phyloP scores from a whole-genome alignment of 2,113 vertebrate species.

The Malurus elegans region DNA sequence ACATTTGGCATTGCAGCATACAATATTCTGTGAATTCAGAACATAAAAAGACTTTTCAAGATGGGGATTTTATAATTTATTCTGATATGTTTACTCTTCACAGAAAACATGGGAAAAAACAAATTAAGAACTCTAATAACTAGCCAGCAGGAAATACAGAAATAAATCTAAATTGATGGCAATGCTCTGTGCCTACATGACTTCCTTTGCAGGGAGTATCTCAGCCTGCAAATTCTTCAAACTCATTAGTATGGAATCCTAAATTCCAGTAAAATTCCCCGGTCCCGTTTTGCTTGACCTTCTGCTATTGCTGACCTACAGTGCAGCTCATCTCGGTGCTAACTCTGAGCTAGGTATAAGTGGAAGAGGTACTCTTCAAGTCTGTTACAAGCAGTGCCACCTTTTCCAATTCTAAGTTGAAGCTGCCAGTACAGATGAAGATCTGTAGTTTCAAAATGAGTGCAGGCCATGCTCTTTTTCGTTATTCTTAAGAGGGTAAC shows the following conservation, averaged over 20 bases:
- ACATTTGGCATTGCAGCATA: background rate
- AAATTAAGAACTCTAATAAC: background rate
- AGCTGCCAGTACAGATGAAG: background rate
- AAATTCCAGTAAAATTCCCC: constrained; percentile 14
- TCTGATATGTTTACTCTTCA: background rate
- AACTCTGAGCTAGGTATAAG: background rate
- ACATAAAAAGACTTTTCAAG: background rate
- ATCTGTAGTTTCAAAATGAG: constrained; percentile 51
- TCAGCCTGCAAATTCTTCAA: background rate
- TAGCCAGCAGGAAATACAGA: constrained; percentile 20
- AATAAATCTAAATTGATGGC: constrained; percentile 14
- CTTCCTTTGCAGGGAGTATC: background rate
- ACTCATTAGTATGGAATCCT: constrained; percentile 14
- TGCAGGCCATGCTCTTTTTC: constrained; percentile 18
- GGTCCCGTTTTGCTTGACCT: background rate
- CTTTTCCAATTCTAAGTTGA: background rate
- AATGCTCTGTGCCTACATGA: background rate
- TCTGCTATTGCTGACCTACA: background rate
- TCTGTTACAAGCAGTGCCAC: background rate
- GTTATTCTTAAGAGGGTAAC: constrained; percentile 20
- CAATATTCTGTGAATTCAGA: background rate
- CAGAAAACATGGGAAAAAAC: constrained; percentile 15
- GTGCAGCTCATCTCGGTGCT: background rate
- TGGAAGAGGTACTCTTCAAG: background rate
- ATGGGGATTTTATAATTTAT: background rate